Evolutionary conservation across 92 coral and sea anemone species (phyloP).

Genomic region (Parazoanthus darwini): DNA sequence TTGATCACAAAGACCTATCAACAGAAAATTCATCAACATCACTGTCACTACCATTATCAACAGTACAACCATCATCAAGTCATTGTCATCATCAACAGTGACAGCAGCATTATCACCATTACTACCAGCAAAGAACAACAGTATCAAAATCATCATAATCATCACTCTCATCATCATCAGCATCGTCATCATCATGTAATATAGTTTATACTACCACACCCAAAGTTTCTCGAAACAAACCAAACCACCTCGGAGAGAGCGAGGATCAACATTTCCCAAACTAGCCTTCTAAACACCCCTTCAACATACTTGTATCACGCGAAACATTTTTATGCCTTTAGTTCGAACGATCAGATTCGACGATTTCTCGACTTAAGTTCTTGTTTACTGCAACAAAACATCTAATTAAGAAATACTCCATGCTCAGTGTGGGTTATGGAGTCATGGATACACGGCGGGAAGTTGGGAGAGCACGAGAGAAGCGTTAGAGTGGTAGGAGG

Average conservation of each 20-base stretch:
- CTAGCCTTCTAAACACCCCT: background rate
- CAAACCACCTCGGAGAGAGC: background rate
- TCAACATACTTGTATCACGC: too few species aligned
- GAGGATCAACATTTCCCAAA: background rate
- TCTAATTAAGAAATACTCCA: too few species aligned
- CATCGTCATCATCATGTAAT: background rate
- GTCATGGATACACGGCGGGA: too few species aligned
- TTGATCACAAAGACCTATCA: constrained; percentile 75
- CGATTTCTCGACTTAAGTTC: too few species aligned
- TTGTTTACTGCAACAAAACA: too few species aligned
- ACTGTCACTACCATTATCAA: background rate
- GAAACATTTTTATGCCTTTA: too few species aligned
- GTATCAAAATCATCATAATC: background rate
- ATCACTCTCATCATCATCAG: background rate
- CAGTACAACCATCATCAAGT: background rate
- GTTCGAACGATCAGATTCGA: too few species aligned
- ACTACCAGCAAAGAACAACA: background rate
- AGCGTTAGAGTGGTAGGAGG: too few species aligned
- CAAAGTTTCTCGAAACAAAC: too few species aligned
- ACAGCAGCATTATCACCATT: background rate
- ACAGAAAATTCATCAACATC: background rate
- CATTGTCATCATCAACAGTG: background rate
- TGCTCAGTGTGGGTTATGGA: too few species aligned
- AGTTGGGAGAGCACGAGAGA: too few species aligned
- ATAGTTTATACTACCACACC: too few species aligned